A percentile compares a stretch with the other conserved stretches of the same genome.
Evolutionary conservation across 2,888 invertebrate species (phyloP).

Genomic region (Mechanitis messenoides): DNA sequence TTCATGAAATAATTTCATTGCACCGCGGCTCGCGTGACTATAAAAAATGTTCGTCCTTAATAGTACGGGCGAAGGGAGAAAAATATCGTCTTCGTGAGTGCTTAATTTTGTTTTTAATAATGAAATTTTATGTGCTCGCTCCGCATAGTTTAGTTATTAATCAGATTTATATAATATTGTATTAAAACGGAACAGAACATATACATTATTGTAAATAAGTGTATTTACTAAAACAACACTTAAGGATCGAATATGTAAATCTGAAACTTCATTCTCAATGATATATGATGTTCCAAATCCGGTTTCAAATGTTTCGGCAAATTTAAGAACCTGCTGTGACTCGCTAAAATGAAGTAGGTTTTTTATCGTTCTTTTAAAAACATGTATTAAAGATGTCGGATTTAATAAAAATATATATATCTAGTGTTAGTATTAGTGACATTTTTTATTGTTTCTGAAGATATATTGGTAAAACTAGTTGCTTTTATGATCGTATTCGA

Average conservation of each 20-base stretch:
- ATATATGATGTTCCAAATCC: constrained; percentile 12
- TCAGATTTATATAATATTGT: no score
- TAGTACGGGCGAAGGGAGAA: constrained; percentile 3
- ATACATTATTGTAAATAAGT: no score
- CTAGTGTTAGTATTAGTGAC: no score
- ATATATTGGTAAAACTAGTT: no score
- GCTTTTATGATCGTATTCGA: no score
- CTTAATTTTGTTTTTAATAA: constrained; percentile 4
- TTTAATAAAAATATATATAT: no score
- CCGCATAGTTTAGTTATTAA: not conserved
- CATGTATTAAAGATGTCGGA: no score
- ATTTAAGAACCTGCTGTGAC: constrained; percentile 3
- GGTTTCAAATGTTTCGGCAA: constrained; percentile 11
- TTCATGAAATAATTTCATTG: constrained; percentile 32
- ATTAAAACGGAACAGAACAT: no score
- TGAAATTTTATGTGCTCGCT: constrained; percentile 1
- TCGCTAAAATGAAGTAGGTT: not conserved
- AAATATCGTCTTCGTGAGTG: constrained; percentile 5
- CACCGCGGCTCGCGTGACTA: constrained; percentile 30
- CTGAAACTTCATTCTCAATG: constrained; percentile 8
- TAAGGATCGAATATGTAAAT: not conserved
- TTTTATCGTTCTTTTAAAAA: not conserved
- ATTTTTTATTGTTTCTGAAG: no score
- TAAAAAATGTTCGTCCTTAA: constrained; percentile 19
- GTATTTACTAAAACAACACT: not conserved